Percentiles rank a stretch among this genome's conserved stretches.
phyloP scores from a whole-genome alignment of 2,888 invertebrate genomes.

The Caenorhabditis panamensis region DNA sequence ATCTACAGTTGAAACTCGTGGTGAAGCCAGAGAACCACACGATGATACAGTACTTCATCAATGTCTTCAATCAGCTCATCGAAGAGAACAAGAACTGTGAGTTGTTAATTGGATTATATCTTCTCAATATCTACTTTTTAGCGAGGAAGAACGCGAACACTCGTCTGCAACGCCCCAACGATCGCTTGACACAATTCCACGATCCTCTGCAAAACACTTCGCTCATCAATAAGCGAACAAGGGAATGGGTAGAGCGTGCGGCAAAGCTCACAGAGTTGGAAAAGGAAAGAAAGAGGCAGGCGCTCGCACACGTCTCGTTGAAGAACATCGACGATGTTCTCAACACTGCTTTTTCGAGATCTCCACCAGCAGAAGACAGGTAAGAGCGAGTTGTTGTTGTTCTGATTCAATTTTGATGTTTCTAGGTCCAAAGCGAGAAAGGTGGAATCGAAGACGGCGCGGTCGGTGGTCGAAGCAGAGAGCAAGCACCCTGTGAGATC shows the following conservation, averaged over 20 bases:
- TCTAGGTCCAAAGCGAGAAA: too few species aligned
- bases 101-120: neutral
- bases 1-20: neutral
- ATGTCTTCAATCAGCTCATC: neutral
- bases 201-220: neutral
- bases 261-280: too few species aligned
- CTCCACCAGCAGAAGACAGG: too few species aligned
- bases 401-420: too few species aligned
- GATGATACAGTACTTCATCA: neutral
- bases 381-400: too few species aligned
- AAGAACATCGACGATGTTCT: neutral
- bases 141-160: too few species aligned
- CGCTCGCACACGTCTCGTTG: neutral
- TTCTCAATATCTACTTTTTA: too few species aligned
- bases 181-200: neutral
- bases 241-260: neutral
- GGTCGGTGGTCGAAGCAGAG: too few species aligned
- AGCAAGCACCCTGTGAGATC: too few species aligned
- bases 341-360: too few species aligned
- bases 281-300: neutral
- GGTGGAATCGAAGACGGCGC: too few species aligned
- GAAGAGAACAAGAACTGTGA: neutral
- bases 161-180: neutral
- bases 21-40: neutral
- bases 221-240: neutral